Percentiles rank a stretch among this genome's conserved stretches.
Evolutionary conservation across 2,113 vertebrate species (phyloP).

Genomic region (Silurus meridionalis): DNA sequence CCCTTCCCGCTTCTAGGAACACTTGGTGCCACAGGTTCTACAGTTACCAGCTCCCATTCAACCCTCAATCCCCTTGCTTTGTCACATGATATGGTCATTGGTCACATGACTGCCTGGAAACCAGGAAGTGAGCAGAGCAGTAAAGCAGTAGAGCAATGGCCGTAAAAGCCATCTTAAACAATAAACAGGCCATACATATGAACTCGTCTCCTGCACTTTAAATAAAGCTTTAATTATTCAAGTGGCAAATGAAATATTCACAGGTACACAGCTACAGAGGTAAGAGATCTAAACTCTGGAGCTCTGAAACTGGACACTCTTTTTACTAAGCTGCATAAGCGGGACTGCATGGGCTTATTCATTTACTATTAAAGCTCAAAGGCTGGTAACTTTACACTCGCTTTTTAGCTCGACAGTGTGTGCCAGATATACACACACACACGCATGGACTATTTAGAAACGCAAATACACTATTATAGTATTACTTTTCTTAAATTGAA

Average conservation of each 20-base stretch:
- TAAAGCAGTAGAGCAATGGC: not conserved
- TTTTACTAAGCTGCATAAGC: constrained; percentile 37
- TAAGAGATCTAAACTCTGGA: constrained; percentile 29
- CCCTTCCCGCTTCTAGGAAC: constrained; percentile 39
- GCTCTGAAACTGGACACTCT: constrained; percentile 42
- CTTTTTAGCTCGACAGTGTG: constrained; percentile 25
- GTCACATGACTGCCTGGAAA: constrained; percentile 50
- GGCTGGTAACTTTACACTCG: constrained; percentile 41
- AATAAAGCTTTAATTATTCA: constrained; percentile 56
- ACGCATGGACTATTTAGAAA: not conserved
- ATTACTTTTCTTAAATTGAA: not conserved
- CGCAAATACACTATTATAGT: not conserved
- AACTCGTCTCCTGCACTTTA: constrained; percentile 28
- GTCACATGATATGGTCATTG: constrained; percentile 50
- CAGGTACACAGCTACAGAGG: constrained; percentile 39
- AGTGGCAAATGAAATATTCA: constrained; percentile 52
- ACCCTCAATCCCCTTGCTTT: constrained; percentile 33
- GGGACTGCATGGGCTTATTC: constrained; percentile 20
- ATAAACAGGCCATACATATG: constrained; percentile 22
- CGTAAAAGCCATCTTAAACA: constrained; percentile 19
- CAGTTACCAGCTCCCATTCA: constrained; percentile 50
- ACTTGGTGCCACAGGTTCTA: constrained; percentile 42
- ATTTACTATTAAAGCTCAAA: constrained; percentile 24
- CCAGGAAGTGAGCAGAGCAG: constrained; percentile 30
- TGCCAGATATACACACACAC: constrained; percentile 17